Evolutionary conservation across 2,113 vertebrate species (phyloP).

Genomic region (Parotia lawesii): DNA sequence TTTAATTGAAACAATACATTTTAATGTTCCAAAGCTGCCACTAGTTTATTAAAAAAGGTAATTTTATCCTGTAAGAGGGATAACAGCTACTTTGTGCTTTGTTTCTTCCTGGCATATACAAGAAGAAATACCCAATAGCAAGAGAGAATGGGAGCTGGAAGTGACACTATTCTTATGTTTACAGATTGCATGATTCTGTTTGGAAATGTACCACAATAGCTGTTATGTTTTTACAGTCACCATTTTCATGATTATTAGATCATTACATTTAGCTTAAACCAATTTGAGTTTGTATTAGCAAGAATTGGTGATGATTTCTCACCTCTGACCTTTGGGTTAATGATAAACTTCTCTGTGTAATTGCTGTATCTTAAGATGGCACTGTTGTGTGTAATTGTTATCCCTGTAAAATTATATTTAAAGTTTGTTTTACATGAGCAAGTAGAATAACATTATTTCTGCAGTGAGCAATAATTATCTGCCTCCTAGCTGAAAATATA

Average conservation of each 20-base stretch:
- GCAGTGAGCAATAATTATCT: constrained; percentile 72
- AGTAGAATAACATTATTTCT: constrained; percentile 69
- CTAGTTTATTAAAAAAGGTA: constrained; percentile 39
- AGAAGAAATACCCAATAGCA: neutral
- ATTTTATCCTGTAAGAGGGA: neutral
- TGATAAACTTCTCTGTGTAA: constrained; percentile 67
- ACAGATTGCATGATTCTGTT: neutral
- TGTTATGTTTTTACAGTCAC: constrained; percentile 5
- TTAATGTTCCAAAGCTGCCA: constrained; percentile 43
- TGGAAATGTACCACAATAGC: constrained; percentile 12
- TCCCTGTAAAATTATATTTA: constrained; percentile 69
- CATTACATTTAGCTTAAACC: constrained; percentile 53
- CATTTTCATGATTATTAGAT: constrained; percentile 56
- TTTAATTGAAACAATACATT: constrained; percentile 69
- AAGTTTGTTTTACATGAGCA: constrained; percentile 75
- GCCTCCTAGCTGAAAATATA: constrained; percentile 67
- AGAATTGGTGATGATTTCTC: constrained; percentile 52
- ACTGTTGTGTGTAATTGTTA: constrained; percentile 61
- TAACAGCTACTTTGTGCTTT: neutral
- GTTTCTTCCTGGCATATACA: neutral
- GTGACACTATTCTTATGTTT: neutral
- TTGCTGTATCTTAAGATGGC: constrained; percentile 57
- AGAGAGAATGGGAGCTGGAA: neutral
- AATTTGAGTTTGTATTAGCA: constrained; percentile 54
- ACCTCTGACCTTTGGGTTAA: constrained; percentile 71